Conservation (phyloP, 2,888 invertebrate species). For the Lasioglossum pauxillum region DNA sequence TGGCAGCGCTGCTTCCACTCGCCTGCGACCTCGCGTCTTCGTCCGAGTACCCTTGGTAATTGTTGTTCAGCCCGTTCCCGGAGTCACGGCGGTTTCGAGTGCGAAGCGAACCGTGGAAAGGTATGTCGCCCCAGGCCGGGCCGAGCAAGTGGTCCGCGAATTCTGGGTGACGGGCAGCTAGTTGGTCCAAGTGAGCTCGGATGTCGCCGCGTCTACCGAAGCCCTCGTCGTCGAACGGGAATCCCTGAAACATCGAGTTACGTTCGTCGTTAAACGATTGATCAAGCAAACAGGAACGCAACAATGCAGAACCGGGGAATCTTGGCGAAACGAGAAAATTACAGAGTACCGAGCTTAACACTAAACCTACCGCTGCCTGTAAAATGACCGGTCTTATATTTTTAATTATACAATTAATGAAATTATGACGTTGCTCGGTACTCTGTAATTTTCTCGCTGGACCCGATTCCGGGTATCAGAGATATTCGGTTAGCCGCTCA, state of each 20-base stretch:
- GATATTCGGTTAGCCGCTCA: no score
- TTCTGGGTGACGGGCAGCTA: constrained; percentile 90
- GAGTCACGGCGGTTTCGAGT: constrained; percentile 77
- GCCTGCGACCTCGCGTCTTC: constrained; percentile 82
- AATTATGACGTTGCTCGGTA: no score
- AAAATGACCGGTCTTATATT: no score
- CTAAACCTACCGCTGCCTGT: no score
- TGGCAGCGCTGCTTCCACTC: constrained; percentile 80
- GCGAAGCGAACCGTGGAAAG: constrained; percentile 75
- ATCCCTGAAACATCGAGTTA: constrained; percentile 84
- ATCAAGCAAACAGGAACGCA: not conserved
- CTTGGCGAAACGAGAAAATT: not conserved
- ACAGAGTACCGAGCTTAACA: not conserved
- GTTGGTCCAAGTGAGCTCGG: constrained; percentile 87
- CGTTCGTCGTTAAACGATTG: not conserved
- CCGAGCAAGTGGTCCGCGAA: constrained; percentile 89
- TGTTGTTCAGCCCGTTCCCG: constrained; percentile 66
- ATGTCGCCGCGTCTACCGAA: constrained; percentile 85
- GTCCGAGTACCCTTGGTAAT: constrained; percentile 77
- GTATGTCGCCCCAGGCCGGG: constrained; percentile 80
- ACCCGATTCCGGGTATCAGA: no score
- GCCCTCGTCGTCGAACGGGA: constrained; percentile 88
- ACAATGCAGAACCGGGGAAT: not conserved
- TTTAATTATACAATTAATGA: no score
- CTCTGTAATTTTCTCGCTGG: no score